phyloP scores from a whole-genome alignment of 2,113 vertebrate species.

The Ptilonorhynchus violaceus region DNA sequence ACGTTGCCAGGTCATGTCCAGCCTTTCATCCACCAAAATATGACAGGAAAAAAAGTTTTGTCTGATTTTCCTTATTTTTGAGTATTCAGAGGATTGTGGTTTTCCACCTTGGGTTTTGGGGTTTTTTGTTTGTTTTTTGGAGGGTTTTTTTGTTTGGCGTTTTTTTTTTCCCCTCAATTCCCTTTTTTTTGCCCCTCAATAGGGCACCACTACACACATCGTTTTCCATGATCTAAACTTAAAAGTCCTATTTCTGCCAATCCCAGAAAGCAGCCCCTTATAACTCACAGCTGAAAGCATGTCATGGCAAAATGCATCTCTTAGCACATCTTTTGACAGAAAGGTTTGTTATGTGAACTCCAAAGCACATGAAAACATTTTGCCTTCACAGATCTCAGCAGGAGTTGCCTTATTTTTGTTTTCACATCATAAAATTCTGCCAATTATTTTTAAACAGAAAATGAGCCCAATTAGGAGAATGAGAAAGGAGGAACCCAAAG shows the following conservation, averaged over 20 bases:
- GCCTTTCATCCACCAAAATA: background rate
- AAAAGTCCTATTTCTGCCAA: background rate
- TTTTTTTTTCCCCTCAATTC: background rate
- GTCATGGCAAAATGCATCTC: background rate
- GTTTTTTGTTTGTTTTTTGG: too few relatives aligned
- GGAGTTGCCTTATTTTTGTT: background rate
- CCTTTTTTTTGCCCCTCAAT: too few relatives aligned
- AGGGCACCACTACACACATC: background rate
- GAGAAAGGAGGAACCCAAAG: background rate
- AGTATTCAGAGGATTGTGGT: background rate
- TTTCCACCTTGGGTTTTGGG: background rate
- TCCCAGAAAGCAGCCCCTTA: background rate
- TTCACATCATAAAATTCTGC: background rate
- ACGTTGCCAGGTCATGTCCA: background rate
- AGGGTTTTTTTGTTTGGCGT: background rate
- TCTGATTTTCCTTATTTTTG: background rate
- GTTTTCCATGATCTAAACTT: background rate
- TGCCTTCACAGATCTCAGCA: background rate
- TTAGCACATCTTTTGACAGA: background rate
- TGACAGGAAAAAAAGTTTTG: background rate
- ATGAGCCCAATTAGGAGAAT: conserved; percentile 3
- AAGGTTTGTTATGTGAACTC: background rate
- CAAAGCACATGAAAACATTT: background rate
- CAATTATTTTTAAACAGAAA: conserved; percentile 18
- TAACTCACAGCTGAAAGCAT: background rate